phyloP scores from a whole-genome alignment of 2,113 vertebrate species.

The Otis tarda region DNA sequence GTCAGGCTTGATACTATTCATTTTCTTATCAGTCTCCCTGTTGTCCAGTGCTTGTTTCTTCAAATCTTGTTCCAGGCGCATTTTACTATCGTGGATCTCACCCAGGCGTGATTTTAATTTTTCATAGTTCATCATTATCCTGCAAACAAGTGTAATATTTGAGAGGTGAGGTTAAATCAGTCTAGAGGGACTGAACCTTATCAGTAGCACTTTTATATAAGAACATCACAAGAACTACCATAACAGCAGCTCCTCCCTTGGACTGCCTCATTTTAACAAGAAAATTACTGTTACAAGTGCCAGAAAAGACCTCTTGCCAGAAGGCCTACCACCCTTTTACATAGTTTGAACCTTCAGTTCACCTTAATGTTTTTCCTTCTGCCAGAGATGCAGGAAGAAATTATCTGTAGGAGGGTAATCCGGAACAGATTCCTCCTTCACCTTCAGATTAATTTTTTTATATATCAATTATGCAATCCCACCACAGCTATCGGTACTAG shows the following conservation, averaged over 20 bases:
- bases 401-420: not conserved
- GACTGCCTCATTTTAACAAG: not conserved
- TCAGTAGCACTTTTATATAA: not conserved
- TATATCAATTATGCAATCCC: not conserved
- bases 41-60: constrained; percentile 94
- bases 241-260: not conserved
- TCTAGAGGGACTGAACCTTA: not conserved
- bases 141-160: constrained; percentile 54
- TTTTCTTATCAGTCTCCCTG: constrained; percentile 94
- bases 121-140: constrained; percentile 94
- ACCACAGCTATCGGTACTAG: not conserved
- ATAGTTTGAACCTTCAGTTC: not conserved
- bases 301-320: not conserved
- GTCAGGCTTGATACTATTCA: constrained; percentile 94
- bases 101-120: constrained; percentile 93
- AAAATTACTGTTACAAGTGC: not conserved
- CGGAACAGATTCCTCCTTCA: not conserved
- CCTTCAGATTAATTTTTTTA: not conserved
- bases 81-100: constrained; percentile 94
- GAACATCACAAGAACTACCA: not conserved
- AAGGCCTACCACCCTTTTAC: not conserved
- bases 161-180: constrained; percentile 6
- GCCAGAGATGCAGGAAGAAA: not conserved
- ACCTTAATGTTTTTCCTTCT: not conserved
- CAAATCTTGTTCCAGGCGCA: constrained; percentile 91